Base-by-base conservation (phyloP, 2,888 invertebrate species). In the Diogma glabrata region DNA sequence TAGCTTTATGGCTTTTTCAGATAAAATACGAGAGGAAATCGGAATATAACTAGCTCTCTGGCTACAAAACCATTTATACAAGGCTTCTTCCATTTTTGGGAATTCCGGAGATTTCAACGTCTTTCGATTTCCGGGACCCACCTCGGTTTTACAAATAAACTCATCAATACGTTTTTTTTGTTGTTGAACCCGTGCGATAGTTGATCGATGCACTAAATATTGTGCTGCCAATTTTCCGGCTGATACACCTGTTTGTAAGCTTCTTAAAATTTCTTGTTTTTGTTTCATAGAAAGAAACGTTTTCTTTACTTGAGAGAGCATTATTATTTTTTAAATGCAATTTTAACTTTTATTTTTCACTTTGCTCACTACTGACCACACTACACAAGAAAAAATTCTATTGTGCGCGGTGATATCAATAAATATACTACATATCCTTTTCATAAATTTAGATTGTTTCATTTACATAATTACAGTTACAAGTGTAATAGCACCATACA, bases 1-100 rank as follows among this genome's bases (percentile, higher is more conserved):
- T 28, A 54, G 51, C 50, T 52, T 51, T 30, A 51, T 54, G 23
- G 54, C 54, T 49, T 52, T 54, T 12, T 51, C 47, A 3, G 48
- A 43, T 51, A 33, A 33, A 33, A 33, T 33, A 33, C 12, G 12
- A 4, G 33, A 33, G 4, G 33, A 33, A 33, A 33, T 33, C 9
- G 33, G 33, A 33, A 33, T 33, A 33, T 33, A 14, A 10, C 14
- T 33, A 7, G 33, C 33, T 33, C 33, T 33, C 14, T 33, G 33
- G 12, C 9, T 48, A 28, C 51, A 20, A 36, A 52, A 53, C 54
- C 54, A 54, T 47, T 53, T 49, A 40, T 51, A 54, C 30, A 54
- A 33, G 20, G 53, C 53, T n/a, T n/a, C n/a, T n/a, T n/a, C n/a
- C 53, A 54, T 17, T 2, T 49, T 51, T 2, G 53, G 51, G 12